Conservation (phyloP, 1,140 invertebrate genomes). For the Meloidogyne floridensis region DNA sequence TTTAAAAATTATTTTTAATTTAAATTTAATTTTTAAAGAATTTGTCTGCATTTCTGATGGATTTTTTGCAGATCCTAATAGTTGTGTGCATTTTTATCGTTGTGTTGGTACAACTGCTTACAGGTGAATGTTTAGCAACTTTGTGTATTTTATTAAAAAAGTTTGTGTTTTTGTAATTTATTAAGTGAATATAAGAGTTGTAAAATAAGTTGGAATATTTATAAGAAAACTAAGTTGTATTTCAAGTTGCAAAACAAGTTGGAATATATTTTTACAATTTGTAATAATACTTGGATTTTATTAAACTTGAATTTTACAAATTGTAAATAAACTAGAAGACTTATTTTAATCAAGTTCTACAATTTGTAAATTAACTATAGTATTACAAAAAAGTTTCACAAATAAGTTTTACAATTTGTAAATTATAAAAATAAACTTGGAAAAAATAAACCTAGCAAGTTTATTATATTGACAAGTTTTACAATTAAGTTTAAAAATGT, state of each 20-base stretch:
- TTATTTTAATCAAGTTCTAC: no score
- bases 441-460: no score
- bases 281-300: not conserved
- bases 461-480: no score
- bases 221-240: not conserved
- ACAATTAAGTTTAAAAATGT: no score
- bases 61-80: constrained; percentile 48
- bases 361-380: no score
- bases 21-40: constrained; percentile 26
- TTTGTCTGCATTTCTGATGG: constrained; percentile 49
- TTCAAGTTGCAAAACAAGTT: not conserved
- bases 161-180: not conserved
- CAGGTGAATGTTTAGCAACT: constrained; percentile 13
- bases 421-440: no score
- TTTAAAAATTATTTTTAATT: not conserved
- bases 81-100: constrained; percentile 54
- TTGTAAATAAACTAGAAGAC: not conserved
- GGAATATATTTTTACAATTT: constrained; percentile 1
- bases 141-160: not conserved
- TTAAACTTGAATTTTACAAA: not conserved
- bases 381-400: no score
- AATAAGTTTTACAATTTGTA: no score
- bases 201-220: not conserved
- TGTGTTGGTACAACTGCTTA: constrained; percentile 47
- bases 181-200: not conserved